phyloP scores from a whole-genome alignment of 1,140 invertebrate genomes.

The Nymphalis io region DNA sequence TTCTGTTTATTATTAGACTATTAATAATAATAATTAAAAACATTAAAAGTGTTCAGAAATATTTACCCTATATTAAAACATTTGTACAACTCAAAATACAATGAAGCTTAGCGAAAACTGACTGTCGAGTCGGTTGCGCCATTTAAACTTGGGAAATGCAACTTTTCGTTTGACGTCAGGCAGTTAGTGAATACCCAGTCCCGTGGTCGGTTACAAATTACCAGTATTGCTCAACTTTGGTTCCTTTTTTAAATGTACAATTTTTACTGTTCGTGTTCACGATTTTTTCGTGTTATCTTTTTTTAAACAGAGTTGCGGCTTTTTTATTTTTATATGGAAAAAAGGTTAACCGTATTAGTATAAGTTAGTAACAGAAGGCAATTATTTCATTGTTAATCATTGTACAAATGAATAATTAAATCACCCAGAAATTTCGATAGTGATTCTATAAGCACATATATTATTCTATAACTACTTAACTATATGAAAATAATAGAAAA shows the following conservation, averaged over 20 bases:
- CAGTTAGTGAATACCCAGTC: slow-evolving; percentile 26
- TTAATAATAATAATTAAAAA: not conserved
- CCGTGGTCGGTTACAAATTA: slow-evolving; percentile 23
- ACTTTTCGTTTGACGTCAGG: slow-evolving; percentile 33
- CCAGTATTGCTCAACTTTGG: slow-evolving; percentile 23
- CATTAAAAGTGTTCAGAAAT: not conserved
- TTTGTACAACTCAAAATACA: slow-evolving; percentile 20
- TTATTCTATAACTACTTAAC: too few relatives aligned
- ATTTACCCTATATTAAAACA: slow-evolving; percentile 17
- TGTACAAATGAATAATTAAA: too few relatives aligned
- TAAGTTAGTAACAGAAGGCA: too few relatives aligned
- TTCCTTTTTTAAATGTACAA: slow-evolving; percentile 24
- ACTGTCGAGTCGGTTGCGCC: slow-evolving; percentile 29
- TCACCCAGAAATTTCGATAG: too few relatives aligned
- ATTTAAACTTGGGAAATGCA: slow-evolving; percentile 34
- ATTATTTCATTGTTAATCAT: too few relatives aligned
- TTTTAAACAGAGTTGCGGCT: not conserved
- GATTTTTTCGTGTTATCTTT: not conserved
- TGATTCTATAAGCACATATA: too few relatives aligned
- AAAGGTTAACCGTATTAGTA: too few relatives aligned
- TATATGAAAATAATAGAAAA: too few relatives aligned
- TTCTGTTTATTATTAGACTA: not conserved
- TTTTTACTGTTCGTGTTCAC: slow-evolving; percentile 18
- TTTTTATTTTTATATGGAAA: not conserved
- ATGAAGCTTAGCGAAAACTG: slow-evolving; percentile 29